Base-by-base conservation (phyloP, 1,140 invertebrate genomes). In the Drosophila littoralis region DNA sequence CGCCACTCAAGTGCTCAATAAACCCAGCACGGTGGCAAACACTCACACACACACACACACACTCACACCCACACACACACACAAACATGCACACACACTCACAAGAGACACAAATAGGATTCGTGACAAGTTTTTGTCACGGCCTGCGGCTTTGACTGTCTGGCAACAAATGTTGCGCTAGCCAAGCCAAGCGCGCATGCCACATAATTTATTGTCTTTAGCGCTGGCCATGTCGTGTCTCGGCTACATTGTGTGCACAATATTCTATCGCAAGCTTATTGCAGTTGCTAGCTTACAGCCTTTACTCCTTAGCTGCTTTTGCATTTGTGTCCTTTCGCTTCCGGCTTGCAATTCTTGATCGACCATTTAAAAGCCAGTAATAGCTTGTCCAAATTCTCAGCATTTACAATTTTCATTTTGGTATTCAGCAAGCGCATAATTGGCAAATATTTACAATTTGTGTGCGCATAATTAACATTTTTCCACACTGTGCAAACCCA, bases 1-100 rank as follows among this genome's bases (percentile, higher is more conserved):
- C 43, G 69, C 36, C 77, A 67, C 75, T 84, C 74, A 78, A 84
- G 81, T 85, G 81, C 81, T 84, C 81, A 81, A 84, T 85, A 85
- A 84, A 84, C 81, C 68, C 69, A 65, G 40, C 77, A 54, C 63
- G 77, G 66, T 42, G 74, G 67, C 70, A 75, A 65, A 69, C 63
- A 67, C 64, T 70, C 48, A n/a, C 33, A 51, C 57, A 66, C 69
- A 59, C 43, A 61, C 17, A 36, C 22, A 38, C 43, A 74, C 28
- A 65, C n/a, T n/a, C n/a, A n/a, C n/a, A n/a, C n/a, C n/a, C n/a
- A n/a, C n/a, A n/a, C n/a, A n/a, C n/a, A n/a, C 58, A 72, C 48
- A 46, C 48, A 71, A n/a, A n/a, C n/a, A n/a, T n/a, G n/a, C n/a
- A n/a, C n/a, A n/a, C n/a, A n/a, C 36, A 70, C 69, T 59, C 48